These are phyloP conservation scores for Sanderia malayensis DNA, from an alignment of 30 jellyfish, hydroid and myxozoan genomes.

Conservation along the genomic window DNA sequence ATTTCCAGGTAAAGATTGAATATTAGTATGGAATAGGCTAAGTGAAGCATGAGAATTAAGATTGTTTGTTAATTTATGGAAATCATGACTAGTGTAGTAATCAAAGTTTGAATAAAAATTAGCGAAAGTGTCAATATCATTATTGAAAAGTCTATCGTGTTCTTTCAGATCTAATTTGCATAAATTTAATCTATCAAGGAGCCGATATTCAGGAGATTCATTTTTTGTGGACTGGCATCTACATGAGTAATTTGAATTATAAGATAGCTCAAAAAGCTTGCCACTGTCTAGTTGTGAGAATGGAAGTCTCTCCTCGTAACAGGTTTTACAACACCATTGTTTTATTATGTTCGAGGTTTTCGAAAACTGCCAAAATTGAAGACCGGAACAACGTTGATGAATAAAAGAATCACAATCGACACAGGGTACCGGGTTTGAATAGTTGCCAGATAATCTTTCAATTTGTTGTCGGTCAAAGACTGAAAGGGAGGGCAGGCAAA, in stretches of 20 bases:
- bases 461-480: constrained; percentile 1
- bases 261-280: neutral
- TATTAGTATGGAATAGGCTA: constrained; percentile 8
- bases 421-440: neutral
- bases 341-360: neutral
- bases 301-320: neutral
- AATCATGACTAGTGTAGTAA: constrained; percentile 11
- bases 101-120: neutral
- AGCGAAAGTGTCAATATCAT: neutral
- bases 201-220: neutral
- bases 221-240: constrained; percentile 3
- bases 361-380: neutral
- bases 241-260: neutral
- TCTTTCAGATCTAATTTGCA: neutral
- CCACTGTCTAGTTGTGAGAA: neutral
- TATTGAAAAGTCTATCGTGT: neutral
- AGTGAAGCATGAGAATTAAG: neutral
- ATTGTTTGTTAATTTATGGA: neutral
- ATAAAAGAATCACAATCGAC: neutral
- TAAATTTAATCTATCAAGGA: neutral
- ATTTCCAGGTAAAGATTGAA: neutral
- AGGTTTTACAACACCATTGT: neutral
- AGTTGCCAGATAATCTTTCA: neutral
- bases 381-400: constrained; percentile 1
- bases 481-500: neutral